A percentile compares a stretch with the other conserved stretches of the same genome.
Conservation (phyloP, 1,140 invertebrate genomes). For the Nilaparvata lugens region DNA sequence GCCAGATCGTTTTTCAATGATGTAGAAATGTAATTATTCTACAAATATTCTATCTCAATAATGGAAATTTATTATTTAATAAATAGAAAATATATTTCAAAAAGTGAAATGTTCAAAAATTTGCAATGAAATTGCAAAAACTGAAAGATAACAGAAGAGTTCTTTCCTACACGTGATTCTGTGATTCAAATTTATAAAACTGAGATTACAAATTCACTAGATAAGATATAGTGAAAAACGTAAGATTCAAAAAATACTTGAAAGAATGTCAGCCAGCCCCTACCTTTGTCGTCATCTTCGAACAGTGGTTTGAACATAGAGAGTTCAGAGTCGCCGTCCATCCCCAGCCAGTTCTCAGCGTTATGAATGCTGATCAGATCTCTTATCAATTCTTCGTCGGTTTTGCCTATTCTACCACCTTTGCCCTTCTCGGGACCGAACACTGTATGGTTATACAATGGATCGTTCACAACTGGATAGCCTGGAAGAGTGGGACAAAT, state of each 20-base stretch:
- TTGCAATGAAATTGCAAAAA: too few species aligned
- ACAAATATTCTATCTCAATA: too few species aligned
- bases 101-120: too few species aligned
- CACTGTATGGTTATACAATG: conserved; percentile 85
- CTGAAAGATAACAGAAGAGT: too few species aligned
- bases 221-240: too few species aligned
- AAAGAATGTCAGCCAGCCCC: background rate
- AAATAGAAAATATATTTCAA: too few species aligned
- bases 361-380: conserved; percentile 87
- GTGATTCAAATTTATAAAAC: too few species aligned
- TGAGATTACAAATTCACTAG: too few species aligned
- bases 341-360: conserved; percentile 86
- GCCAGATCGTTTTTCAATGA: too few species aligned
- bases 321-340: conserved; percentile 78
- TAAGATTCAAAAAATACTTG: background rate
- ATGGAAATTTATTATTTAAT: too few species aligned
- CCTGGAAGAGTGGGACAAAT: conserved; percentile 41
- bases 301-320: conserved; percentile 62
- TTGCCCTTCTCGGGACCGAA: conserved; percentile 89
- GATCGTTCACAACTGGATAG: conserved; percentile 94
- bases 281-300: conserved; percentile 43
- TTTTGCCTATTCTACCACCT: conserved; percentile 82
- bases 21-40: too few species aligned
- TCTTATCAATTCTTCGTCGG: conserved; percentile 79
- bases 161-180: too few species aligned